Conservation (phyloP, 2,113 vertebrate species). For the Merops nubicus region DNA sequence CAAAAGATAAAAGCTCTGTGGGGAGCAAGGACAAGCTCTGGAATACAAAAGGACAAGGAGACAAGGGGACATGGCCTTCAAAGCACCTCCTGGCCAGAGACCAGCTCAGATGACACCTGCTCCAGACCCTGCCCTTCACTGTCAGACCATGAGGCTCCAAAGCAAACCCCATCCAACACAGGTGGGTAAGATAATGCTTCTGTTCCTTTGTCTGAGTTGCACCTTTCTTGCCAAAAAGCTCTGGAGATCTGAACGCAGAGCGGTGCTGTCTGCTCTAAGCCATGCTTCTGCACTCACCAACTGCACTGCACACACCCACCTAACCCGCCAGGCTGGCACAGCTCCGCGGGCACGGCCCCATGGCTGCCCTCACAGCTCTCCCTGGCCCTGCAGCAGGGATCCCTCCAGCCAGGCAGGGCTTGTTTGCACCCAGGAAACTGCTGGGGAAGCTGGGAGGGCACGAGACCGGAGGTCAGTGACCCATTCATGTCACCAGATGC, state of each 20-base stretch:
- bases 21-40: background rate
- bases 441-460: background rate
- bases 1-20: fast-evolving
- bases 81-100: background rate
- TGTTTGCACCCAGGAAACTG: background rate
- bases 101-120: background rate
- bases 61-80: background rate
- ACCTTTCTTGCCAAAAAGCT: background rate
- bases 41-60: background rate
- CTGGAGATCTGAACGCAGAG: fast-evolving
- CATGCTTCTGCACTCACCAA: background rate
- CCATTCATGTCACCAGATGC: background rate
- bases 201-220: background rate
- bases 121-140: background rate
- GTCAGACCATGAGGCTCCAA: background rate
- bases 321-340: background rate
- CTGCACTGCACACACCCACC: fast-evolving
- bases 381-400: background rate
- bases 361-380: fast-evolving
- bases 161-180: background rate
- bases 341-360: fast-evolving
- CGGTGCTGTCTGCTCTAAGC: background rate
- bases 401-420: fast-evolving
- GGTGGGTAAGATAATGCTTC: fast-evolving
- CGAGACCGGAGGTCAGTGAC: background rate